Evolutionary conservation across 2,797 vertebrate species (phyloP), one percentile per base, ranked within the genome.

Genomic region (Luscinia luscinia): DNA sequence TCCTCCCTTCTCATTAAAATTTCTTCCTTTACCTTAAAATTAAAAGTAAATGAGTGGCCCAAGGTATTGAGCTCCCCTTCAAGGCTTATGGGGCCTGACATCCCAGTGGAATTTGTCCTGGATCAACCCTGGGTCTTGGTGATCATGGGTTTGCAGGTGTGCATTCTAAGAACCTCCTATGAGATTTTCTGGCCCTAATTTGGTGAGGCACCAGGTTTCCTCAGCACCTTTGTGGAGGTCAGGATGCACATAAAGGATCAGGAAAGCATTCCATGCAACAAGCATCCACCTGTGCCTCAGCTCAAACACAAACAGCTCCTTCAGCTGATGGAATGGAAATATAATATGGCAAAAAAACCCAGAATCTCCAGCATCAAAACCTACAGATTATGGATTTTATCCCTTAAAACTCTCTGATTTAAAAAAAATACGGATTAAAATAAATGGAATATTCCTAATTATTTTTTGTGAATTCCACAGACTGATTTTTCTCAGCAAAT

Each of bases 291-390:
- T 16, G 5, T 27, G 9, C 74, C 87, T 41, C 74, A 59, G 13
- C 72, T 67, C 26, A 24, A 49, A 27, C 22, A 11, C 30, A 67
- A 66, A 28, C 45, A 74, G 61, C 51, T 63, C 28, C 34, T 3
- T 43, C 63, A 12, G 28, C 9, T 1, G 15, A 9, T 36, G 8
- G 5, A 40, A 40, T 12, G 23, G 46, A 72, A 64, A 52, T 7
- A 15, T 0, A 2, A 18, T 5, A 22, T 13, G 30, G 12, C 40
- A 62, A 41, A 41, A 77, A 46, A 0, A 1, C 2, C 23, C 28
- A 59, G 34, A 20, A 15, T 18, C 10, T 34, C 21, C 63, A 49
- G 20, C 28, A 52, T n/a, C 28, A 28, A 74, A 84, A 59, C 18
- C n/a, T 52, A 23, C 13, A 67, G 41, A 61, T 27, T 15, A 5